Evolutionary conservation across 2,797 vertebrate genomes (phyloP).

Genomic region (Carcharodon carcharias): DNA sequence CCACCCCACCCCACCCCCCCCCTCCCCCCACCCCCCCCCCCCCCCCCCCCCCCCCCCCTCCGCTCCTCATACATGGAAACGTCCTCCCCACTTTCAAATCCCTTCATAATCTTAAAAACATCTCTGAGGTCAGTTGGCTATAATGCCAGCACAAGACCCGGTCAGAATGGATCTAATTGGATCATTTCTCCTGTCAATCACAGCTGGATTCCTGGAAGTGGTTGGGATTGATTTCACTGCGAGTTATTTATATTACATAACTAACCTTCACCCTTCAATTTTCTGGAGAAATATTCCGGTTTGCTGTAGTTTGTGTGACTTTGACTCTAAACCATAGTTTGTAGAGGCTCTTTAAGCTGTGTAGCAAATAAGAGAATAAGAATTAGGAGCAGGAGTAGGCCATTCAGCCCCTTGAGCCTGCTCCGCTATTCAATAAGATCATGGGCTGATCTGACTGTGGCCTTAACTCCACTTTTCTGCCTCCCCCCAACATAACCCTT

Average conservation of each 20-base stretch:
- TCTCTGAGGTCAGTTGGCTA: neutral
- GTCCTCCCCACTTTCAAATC: neutral
- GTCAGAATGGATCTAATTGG: neutral
- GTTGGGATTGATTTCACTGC: neutral
- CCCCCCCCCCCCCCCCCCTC: too few species aligned
- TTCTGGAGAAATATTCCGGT: too few species aligned
- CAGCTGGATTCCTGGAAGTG: too few species aligned
- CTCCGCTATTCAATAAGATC: neutral
- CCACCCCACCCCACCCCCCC: too few species aligned
- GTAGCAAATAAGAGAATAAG: neutral
- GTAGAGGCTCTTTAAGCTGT: neutral
- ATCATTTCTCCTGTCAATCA: neutral
- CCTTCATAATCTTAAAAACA: neutral
- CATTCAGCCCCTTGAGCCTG: too few species aligned
- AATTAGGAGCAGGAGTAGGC: neutral
- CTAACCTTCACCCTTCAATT: too few species aligned
- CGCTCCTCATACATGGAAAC: too few species aligned
- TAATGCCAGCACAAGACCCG: neutral
- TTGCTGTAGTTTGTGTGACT: neutral
- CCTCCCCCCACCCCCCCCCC: accelerated
- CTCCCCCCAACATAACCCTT: neutral
- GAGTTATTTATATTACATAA: too few species aligned
- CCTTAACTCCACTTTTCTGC: too few species aligned
- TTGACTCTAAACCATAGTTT: too few species aligned
- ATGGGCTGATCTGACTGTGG: too few species aligned